Evolutionary conservation across 2,888 invertebrate genomes (phyloP).

Genomic region (Drosophila quinaria): DNA sequence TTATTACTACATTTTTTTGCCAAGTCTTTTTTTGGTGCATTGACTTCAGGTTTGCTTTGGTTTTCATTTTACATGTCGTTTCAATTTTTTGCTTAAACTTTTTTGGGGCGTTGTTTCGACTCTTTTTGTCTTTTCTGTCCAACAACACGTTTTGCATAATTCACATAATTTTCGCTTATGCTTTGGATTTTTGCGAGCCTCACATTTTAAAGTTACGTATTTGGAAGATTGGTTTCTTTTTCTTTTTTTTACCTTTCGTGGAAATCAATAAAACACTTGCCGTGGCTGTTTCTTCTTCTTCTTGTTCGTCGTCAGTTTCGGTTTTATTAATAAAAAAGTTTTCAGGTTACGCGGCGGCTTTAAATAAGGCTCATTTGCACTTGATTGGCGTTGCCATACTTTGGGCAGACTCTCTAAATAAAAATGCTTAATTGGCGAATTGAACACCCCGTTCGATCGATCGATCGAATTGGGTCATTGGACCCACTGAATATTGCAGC

Average conservation of each 20-base stretch:
- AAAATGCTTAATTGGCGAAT: conserved; percentile 67
- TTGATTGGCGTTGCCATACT: conserved; percentile 68
- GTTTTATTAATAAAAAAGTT: conserved; percentile 37
- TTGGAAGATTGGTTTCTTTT: conserved; percentile 53
- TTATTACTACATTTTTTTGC: not conserved
- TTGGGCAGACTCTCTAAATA: conserved; percentile 1
- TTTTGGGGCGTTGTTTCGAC: conserved; percentile 20
- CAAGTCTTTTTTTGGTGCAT: conserved; percentile 35
- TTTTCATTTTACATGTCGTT: conserved; percentile 10
- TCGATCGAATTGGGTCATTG: conserved; percentile 53
- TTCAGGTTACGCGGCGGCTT: conserved; percentile 42
- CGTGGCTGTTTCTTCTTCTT: not conserved
- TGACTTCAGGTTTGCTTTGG: conserved; percentile 45
- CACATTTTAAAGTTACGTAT: conserved; percentile 64
- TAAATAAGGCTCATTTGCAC: conserved; percentile 62
- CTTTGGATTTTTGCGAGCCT: conserved; percentile 57
- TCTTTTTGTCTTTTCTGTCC: conserved; percentile 1
- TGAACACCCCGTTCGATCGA: conserved; percentile 30
- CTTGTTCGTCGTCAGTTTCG: not conserved
- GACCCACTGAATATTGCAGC: conserved; percentile 30
- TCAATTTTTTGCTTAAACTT: conserved; percentile 14
- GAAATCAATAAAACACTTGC: conserved; percentile 76
- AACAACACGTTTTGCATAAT: conserved; percentile 74
- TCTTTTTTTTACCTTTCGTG: conserved; percentile 57
- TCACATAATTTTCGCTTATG: conserved; percentile 75